Percentiles rank a stretch among this genome's conserved stretches.
Conservation (phyloP, 2,113 vertebrate genomes). For the Thamnaconus septentrionalis region DNA sequence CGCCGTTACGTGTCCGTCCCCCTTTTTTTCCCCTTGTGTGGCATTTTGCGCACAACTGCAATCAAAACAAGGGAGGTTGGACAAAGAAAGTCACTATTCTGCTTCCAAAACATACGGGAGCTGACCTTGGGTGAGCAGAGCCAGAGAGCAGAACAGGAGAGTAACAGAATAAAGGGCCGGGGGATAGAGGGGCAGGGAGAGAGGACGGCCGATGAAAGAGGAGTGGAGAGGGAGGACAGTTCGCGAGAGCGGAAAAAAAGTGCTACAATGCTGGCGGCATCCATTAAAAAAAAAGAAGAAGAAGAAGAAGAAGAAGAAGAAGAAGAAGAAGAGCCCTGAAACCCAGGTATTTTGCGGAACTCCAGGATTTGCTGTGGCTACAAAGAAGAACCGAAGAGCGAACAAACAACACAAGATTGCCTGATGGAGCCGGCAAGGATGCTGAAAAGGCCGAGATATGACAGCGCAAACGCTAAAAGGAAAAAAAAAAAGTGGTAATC, state of each 20-base stretch:
- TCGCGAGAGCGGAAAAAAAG: constrained; percentile 45
- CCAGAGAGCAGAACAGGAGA: constrained; percentile 50
- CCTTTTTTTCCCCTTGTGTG: background rate
- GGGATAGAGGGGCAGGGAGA: constrained; percentile 39
- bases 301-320: too few species aligned
- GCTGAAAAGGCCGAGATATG: constrained; percentile 41
- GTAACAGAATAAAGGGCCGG: constrained; percentile 63
- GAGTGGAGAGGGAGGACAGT: constrained; percentile 63
- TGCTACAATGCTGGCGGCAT: constrained; percentile 63
- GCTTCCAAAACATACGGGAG: constrained; percentile 57
- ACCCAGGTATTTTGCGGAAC: constrained; percentile 49
- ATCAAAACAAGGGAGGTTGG: constrained; percentile 41
- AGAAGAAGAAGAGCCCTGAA: constrained; percentile 17
- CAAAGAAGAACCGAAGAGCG: constrained; percentile 43
- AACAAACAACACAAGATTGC: constrained; percentile 16
- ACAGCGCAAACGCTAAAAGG: constrained; percentile 28
- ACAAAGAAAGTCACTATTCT: constrained; percentile 70
- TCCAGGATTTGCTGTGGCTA: constrained; percentile 49
- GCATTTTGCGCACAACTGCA: constrained; percentile 41
- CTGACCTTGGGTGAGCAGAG: constrained; percentile 70
- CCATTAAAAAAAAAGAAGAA: constrained; percentile 56
- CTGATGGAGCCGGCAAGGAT: constrained; percentile 24
- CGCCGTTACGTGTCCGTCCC: constrained; percentile 51
- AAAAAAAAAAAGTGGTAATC: constrained; percentile 17
- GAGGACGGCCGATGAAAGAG: constrained; percentile 54